Percentiles rank a stretch among this genome's conserved stretches.
Evolutionary conservation across 2,797 vertebrate species (phyloP).

Genomic region (Sylvilagus floridanus): DNA sequence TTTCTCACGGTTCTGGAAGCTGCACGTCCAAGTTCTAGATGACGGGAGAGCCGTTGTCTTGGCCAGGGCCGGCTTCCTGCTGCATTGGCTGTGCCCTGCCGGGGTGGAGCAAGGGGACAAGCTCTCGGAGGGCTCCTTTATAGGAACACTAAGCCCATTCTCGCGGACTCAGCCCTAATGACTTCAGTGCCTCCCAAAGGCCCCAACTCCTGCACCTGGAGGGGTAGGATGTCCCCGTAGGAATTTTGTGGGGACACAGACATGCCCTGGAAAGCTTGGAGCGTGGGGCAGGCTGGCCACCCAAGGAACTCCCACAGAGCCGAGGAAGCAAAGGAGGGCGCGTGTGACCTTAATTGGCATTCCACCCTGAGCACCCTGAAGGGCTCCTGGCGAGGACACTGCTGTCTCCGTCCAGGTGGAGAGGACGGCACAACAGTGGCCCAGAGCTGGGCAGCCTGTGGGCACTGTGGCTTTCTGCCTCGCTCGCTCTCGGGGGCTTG

Average conservation of each 20-base stretch:
- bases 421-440: neutral
- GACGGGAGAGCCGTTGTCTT: neutral
- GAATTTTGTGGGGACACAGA: neutral
- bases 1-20: neutral
- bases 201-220: neutral
- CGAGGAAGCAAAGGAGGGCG: neutral
- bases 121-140: neutral
- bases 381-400: neutral
- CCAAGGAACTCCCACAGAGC: neutral
- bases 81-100: too few species aligned
- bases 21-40: neutral
- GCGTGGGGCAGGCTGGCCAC: neutral
- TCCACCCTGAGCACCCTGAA: constrained; percentile 3
- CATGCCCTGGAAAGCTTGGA: neutral
- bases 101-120: neutral
- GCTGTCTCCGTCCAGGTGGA: neutral
- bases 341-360: neutral
- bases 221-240: neutral
- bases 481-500: neutral
- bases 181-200: neutral
- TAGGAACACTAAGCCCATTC: neutral
- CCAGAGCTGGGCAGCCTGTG: neutral
- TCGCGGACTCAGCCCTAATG: neutral
- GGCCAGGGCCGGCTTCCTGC: neutral
- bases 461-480: neutral